These are phyloP conservation scores for Himalopsyche phryganea DNA, from an alignment of 1,140 invertebrate genomes.

Conservation along the genomic window DNA sequence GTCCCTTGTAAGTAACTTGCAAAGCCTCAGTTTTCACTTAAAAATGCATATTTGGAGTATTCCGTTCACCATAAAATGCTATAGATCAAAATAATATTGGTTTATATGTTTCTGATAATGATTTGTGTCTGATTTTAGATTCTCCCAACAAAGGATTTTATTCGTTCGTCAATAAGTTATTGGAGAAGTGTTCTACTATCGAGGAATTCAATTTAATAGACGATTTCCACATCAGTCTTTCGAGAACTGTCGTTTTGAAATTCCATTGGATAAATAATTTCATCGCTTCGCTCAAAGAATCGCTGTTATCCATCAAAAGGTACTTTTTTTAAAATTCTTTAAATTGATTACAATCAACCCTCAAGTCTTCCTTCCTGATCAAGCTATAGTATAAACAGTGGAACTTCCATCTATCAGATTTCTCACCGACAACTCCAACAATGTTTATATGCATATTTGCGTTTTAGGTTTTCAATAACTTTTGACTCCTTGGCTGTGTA, in stretches of 20 bases:
- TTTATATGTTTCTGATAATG: too few relatives aligned
- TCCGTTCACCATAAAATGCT: too few relatives aligned
- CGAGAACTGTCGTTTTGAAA: slow-evolving; percentile 36
- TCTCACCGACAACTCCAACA: too few relatives aligned
- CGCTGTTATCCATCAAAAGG: slow-evolving; percentile 2
- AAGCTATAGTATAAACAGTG: too few relatives aligned
- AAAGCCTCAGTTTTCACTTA: too few relatives aligned
- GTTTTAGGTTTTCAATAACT: slow-evolving; percentile 57
- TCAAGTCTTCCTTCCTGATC: too few relatives aligned
- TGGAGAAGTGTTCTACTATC: slow-evolving; percentile 28
- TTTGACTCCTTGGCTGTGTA: slow-evolving; percentile 62
- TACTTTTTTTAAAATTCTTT: too few relatives aligned
- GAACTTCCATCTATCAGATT: too few relatives aligned
- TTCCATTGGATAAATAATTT: slow-evolving; percentile 29
- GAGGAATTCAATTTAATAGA: slow-evolving; percentile 36
- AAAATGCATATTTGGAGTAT: too few relatives aligned
- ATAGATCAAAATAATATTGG: too few relatives aligned
- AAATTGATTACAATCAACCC: too few relatives aligned
- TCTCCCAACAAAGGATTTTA: slow-evolving; percentile 34
- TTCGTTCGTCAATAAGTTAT: slow-evolving; percentile 38
- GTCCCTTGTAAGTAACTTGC: slow-evolving; percentile 64
- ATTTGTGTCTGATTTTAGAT: slow-evolving; percentile 39
- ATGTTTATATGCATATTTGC: not conserved
- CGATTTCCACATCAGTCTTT: slow-evolving; percentile 47
- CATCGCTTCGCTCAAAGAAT: slow-evolving; percentile 9